Evolutionary conservation across 2,888 invertebrate genomes (phyloP).

Genomic region (Teinopalpus imperialis): DNA sequence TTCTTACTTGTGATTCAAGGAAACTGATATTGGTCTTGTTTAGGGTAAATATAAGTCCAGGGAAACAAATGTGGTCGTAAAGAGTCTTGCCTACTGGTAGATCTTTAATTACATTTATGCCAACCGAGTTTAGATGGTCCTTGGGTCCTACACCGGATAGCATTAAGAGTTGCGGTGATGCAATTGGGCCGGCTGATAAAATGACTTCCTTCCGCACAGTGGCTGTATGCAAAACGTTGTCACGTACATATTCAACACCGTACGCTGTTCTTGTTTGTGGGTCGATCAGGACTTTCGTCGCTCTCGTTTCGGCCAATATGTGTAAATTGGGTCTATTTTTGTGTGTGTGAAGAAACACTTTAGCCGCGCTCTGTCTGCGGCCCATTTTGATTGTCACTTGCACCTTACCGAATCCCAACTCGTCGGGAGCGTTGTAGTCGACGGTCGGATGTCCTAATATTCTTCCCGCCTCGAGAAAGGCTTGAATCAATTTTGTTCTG

Average conservation of each 20-base stretch:
- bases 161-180: conserved; percentile 95
- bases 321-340: conserved; percentile 84
- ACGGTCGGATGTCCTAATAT: conserved; percentile 85
- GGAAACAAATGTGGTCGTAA: conserved; percentile 83
- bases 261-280: conserved; percentile 82
- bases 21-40: conserved; percentile 62
- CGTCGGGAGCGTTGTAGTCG: conserved; percentile 85
- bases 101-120: conserved; percentile 82
- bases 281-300: conserved; percentile 85
- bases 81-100: conserved; percentile 86
- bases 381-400: conserved; percentile 84
- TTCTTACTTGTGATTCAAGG: conserved; percentile 43
- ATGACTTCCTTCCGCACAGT: conserved; percentile 90
- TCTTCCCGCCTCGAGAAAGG: conserved; percentile 84
- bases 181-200: conserved; percentile 92
- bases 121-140: conserved; percentile 74
- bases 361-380: conserved; percentile 84
- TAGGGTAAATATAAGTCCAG: conserved; percentile 66
- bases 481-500: conserved; percentile 61
- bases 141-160: conserved; percentile 87
- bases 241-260: conserved; percentile 85
- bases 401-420: conserved; percentile 85
- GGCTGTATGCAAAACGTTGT: conserved; percentile 68
- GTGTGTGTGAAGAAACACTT: conserved; percentile 83
- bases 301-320: conserved; percentile 84